Evolutionary conservation across 2,113 vertebrate species (phyloP).

Genomic region (Crocuta crocuta): DNA sequence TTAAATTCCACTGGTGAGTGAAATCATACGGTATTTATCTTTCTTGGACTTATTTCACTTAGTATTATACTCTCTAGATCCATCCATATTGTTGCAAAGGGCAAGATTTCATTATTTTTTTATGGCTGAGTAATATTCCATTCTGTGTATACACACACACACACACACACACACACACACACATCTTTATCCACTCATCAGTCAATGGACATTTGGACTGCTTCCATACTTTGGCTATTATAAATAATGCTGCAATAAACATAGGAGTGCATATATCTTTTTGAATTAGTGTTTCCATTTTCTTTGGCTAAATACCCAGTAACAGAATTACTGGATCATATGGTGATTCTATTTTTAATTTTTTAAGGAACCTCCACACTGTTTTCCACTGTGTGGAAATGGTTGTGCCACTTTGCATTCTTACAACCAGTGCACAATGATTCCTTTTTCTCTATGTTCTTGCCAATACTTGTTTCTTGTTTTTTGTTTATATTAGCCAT

Average conservation of each 20-base stretch:
- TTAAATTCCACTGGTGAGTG: not conserved
- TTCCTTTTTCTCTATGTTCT: not conserved
- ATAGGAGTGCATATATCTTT: not conserved
- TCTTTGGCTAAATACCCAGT: not conserved
- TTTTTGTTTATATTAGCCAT: not conserved
- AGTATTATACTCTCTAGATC: not conserved
- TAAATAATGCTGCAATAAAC: not conserved
- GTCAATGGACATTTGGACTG: not conserved
- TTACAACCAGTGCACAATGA: not conserved
- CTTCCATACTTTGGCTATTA: not conserved
- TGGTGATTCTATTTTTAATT: not conserved
- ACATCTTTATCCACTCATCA: not conserved
- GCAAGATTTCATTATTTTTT: not conserved
- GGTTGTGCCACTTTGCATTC: not conserved
- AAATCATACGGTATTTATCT: not conserved
- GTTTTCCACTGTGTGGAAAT: too few species aligned
- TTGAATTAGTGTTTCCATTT: not conserved
- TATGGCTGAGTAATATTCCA: not conserved
- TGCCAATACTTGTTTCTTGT: not conserved
- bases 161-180: too few species aligned
- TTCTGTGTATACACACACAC: too few species aligned
- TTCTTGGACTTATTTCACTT: not conserved
- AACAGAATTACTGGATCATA: not conserved
- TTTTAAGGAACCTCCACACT: not conserved
- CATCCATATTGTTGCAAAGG: not conserved